Conservation (phyloP, 2,888 invertebrate genomes). For the Drosophila koepferae region DNA sequence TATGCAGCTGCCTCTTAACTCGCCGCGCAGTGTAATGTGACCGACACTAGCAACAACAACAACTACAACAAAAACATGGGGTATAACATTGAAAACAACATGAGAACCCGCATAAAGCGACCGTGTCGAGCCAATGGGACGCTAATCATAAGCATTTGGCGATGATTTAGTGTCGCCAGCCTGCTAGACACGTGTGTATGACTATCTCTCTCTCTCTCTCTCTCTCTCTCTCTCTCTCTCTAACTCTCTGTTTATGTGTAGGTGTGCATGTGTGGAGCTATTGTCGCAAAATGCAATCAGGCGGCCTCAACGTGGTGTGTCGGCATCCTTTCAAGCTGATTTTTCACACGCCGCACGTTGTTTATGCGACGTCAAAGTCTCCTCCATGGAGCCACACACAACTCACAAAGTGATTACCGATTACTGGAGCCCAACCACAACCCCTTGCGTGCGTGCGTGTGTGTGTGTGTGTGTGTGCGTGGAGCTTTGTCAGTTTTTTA, state of each 20-base stretch:
- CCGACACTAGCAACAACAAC: constrained; percentile 32
- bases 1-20: constrained; percentile 69
- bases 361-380: constrained; percentile 64
- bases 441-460: not conserved
- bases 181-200: constrained; percentile 65
- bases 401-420: constrained; percentile 57
- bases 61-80: constrained; percentile 16
- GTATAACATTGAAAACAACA: constrained; percentile 18
- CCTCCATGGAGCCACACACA: constrained; percentile 62
- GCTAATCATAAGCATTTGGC: constrained; percentile 80
- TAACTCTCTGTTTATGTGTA: not conserved
- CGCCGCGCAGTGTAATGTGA: constrained; percentile 68
- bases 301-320: constrained; percentile 33
- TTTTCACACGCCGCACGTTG: constrained; percentile 75
- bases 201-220: constrained; percentile 1
- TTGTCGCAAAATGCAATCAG: constrained; percentile 56
- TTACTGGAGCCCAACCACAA: constrained; percentile 5
- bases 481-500: constrained; percentile 39
- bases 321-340: constrained; percentile 78
- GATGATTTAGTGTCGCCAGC: constrained; percentile 77
- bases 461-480: not conserved
- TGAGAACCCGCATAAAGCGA: constrained; percentile 66
- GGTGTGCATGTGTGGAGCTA: constrained; percentile 18
- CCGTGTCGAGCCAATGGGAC: constrained; percentile 58
- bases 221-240: too few species aligned